Conservation (phyloP, 92 coral and sea anemone species). For the Porites divaricata region DNA sequence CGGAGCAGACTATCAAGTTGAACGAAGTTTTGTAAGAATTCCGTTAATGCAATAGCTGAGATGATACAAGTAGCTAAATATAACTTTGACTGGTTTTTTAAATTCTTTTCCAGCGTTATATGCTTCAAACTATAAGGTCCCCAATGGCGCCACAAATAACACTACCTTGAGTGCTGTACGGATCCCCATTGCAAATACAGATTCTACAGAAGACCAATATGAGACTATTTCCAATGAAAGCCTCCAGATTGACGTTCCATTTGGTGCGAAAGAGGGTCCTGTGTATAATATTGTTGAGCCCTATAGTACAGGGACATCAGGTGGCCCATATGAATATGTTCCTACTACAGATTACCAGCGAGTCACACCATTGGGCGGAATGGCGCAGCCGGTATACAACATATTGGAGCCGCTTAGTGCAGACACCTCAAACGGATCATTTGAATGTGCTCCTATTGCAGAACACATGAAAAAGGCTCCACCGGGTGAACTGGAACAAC, state of each 20-base stretch:
- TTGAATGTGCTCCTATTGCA: background rate
- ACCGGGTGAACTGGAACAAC: background rate
- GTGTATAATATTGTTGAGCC: slow-evolving; percentile 1
- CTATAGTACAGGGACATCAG: background rate
- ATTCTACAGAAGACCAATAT: background rate
- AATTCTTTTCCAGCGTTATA: slow-evolving; percentile 10
- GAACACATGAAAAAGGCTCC: background rate
- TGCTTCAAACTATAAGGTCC: slow-evolving; percentile 14
- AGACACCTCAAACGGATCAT: background rate
- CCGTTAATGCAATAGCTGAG: too few relatives aligned
- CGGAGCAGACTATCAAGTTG: too few relatives aligned
- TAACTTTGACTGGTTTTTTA: too few relatives aligned
- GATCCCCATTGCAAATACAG: background rate
- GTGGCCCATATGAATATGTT: background rate
- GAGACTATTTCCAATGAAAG: background rate
- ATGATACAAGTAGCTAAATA: too few relatives aligned
- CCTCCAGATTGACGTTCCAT: background rate
- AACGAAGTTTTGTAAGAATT: too few relatives aligned
- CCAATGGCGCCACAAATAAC: background rate
- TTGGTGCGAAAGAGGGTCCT: background rate
- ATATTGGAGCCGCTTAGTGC: background rate
- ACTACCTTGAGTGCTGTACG: background rate
- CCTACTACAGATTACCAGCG: background rate
- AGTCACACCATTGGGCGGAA: background rate
- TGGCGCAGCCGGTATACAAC: background rate